Conservation (phyloP, 2,888 invertebrate genomes). For the Coelinius sp. region DNA sequence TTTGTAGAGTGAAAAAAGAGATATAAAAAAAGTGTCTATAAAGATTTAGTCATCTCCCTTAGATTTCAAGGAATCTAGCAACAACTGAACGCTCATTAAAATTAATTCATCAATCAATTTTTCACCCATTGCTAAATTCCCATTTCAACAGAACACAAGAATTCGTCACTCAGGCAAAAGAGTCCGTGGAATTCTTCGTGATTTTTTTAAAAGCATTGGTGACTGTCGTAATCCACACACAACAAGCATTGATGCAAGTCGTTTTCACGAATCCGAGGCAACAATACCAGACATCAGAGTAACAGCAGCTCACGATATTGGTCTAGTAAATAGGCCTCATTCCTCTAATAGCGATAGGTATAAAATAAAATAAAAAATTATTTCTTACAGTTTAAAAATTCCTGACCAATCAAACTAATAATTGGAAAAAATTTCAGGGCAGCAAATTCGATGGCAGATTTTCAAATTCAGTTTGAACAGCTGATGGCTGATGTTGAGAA, state of each 20-base stretch:
- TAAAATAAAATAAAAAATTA: not conserved
- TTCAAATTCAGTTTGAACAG: slow-evolving; percentile 10
- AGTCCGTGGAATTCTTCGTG: slow-evolving; percentile 61
- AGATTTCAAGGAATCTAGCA: no score
- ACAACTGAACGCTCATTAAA: not conserved
- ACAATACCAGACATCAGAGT: slow-evolving; percentile 42
- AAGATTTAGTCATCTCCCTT: no score
- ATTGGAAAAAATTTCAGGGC: not conserved
- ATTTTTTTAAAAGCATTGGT: slow-evolving; percentile 63
- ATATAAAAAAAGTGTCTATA: no score
- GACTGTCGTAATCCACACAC: slow-evolving; percentile 56
- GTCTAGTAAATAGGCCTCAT: not conserved
- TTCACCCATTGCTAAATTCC: slow-evolving; percentile 8
- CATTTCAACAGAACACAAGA: slow-evolving; percentile 49
- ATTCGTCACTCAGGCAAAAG: slow-evolving; percentile 62
- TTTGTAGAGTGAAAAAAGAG: no score
- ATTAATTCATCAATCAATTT: not conserved
- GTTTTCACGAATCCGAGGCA: slow-evolving; percentile 28
- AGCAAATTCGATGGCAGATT: slow-evolving; percentile 1
- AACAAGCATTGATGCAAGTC: slow-evolving; percentile 33
- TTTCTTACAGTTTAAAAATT: not conserved
- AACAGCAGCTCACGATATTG: slow-evolving; percentile 17
- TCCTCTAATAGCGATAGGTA: slow-evolving; percentile 11
- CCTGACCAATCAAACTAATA: not conserved
- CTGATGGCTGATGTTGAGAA: slow-evolving; percentile 1